Base-by-base conservation (phyloP, 2,797 vertebrate genomes). In the Denticeps clupeoides region DNA sequence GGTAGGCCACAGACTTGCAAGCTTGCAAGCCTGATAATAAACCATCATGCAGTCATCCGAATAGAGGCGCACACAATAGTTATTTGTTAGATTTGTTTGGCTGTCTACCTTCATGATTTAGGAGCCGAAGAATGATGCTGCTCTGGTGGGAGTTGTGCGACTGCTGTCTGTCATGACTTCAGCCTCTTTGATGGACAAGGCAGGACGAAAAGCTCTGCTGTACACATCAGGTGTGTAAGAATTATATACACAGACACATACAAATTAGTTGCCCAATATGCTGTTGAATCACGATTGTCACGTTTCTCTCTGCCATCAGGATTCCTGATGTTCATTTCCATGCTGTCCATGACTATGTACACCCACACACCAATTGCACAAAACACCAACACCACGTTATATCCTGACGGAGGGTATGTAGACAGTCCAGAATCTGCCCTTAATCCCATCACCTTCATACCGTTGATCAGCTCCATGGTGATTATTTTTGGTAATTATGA, bases 401-500 rank as follows among this genome's bases (percentile, higher is more conserved):
- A 51, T 9, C 41, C 40, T n/a, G 21, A n/a, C n/a, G n/a, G n/a
- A n/a, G n/a, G n/a, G n/a, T n/a, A n/a, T n/a, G n/a, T n/a, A n/a
- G n/a, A n/a, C n/a, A n/a, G n/a, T n/a, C n/a, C n/a, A n/a, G n/a
- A n/a, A 25, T 19, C 24, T 23, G 2, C 24, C 51, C 0, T 49
- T 23, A 60, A 52, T 53, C 58, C 67, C 47, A 31, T 76, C 58
- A 80, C 78, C 15, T 49, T 89, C 47, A 72, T 95, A 18, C 93
- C 93, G 1, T 78, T 99, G 46, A 73, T 97, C 58, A 85, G 88
- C 58, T 79, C 82, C 41, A 83, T 95, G 76, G 55, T 92, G 54
- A 90, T 91, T 68, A 91, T 99, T 67, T 89, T 91, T 70, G 93
- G 94, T 97, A 72, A 49, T 69, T 57, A 3, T 15, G 7, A 66